Evolutionary conservation across 2,113 vertebrate genomes (phyloP).

Genomic region (Alectura lathami): DNA sequence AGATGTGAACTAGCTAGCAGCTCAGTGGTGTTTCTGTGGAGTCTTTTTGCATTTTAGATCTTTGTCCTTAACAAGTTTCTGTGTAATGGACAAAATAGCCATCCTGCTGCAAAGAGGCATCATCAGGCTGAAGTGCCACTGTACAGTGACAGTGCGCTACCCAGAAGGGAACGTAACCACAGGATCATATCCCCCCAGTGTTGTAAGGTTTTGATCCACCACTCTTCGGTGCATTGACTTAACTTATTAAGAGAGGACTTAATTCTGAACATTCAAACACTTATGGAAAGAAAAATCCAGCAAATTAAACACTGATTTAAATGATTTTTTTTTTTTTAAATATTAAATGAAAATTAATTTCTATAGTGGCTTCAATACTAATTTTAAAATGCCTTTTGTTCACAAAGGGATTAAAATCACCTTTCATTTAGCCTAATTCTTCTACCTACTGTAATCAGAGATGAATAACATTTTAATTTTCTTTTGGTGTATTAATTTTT

Average conservation of each 20-base stretch:
- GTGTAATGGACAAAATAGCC: neutral
- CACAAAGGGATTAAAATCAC: neutral
- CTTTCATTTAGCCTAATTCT: slow-evolving; percentile 21
- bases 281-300: neutral
- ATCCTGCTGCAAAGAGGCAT: neutral
- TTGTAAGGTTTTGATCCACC: neutral
- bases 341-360: slow-evolving; percentile 38
- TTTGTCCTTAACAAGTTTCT: neutral
- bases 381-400: slow-evolving; percentile 44
- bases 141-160: neutral
- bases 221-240: neutral
- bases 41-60: neutral
- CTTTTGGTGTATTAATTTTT: neutral
- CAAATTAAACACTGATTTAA: neutral
- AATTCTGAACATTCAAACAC: neutral
- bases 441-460: slow-evolving; percentile 37
- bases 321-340: neutral
- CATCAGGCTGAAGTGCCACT: neutral
- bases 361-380: slow-evolving; percentile 11
- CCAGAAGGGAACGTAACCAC: neutral
- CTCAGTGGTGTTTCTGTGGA: neutral
- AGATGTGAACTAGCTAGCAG: neutral
- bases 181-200: rapidly evolving
- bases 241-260: too few relatives aligned
- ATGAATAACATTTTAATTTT: slow-evolving; percentile 43